Evolutionary conservation across 2,113 vertebrate genomes (phyloP), one percentile per base, ranked within the genome.

Genomic region (Copsychus sechellarum): DNA sequence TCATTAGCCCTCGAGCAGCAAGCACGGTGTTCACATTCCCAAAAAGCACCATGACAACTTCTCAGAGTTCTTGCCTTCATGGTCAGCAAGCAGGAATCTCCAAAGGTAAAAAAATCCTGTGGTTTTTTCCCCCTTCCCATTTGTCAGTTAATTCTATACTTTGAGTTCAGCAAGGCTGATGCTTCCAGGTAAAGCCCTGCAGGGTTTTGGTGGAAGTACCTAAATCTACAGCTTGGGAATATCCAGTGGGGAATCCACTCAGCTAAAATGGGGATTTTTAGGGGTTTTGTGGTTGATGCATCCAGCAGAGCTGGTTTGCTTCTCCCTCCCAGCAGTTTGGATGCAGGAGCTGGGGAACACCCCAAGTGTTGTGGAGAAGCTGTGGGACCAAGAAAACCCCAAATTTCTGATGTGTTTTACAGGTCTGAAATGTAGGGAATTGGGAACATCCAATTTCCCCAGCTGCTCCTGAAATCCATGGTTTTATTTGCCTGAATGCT

Each of bases 41-140:
- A 84, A 91, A 83, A 95, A 96, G 91, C 91, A 80, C 95, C 92
- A 57, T 92, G 94, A 76, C 74, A 94, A 24, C 92, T 25, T 64
- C 29, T 26, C 85, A 8, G 48, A 72, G 66, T 56, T 69, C 61
- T 8, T 84, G 70, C 67, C 92, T 88, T 87, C 24, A 1, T 31
- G 70, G 95, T 80, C 82, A 92, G 82, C 88, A 43, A 28, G 11
- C 82, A 86, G 86, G 83, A 94, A 67, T 34, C 93, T 94, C 76
- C 90, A 88, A 93, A 94, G 95, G 94, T 93, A 95, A 86, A 93
- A 83, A 18, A 74, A 12, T 40, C 81, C 38, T 40, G 38, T 1
- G 1, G 20, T 22, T 47, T 23, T 47, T 47, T 24, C 48, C 61
- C 33, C 5, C 2, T 81, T 65, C 42, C 54, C 34, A 7, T 50